phyloP scores from a whole-genome alignment of 2,113 vertebrate genomes.

The Poecilia latipinna region DNA sequence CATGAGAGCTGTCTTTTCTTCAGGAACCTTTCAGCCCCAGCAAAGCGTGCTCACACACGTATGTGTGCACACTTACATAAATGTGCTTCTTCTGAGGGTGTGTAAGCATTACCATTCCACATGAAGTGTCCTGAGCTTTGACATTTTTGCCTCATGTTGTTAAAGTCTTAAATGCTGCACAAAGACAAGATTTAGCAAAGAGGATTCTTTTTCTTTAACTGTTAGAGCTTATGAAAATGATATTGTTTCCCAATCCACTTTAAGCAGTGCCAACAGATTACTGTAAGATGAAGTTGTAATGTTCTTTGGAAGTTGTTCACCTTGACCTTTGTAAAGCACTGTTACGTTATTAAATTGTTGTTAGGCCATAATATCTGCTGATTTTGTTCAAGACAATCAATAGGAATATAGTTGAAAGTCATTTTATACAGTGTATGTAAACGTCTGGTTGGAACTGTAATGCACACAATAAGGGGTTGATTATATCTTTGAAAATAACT shows the following conservation, averaged over 20 bases:
- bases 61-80: not conserved
- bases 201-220: constrained; percentile 70
- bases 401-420: too few species aligned
- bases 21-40: not conserved
- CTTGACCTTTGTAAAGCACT: not conserved
- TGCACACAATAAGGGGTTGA: too few species aligned
- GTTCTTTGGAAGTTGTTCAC: not conserved
- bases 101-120: constrained; percentile 33
- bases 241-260: constrained; percentile 71
- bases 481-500: too few species aligned
- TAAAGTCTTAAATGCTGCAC: constrained; percentile 73
- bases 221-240: constrained; percentile 58
- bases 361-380: not conserved
- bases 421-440: too few species aligned
- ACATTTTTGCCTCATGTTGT: constrained; percentile 46
- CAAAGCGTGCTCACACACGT: not conserved
- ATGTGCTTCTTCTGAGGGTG: not conserved
- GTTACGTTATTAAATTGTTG: not conserved
- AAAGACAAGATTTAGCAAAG: constrained; percentile 71
- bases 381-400: not conserved
- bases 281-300: not conserved
- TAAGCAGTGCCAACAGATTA: constrained; percentile 9
- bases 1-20: not conserved
- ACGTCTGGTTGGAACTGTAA: too few species aligned
- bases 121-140: constrained; percentile 47